Percentiles rank a stretch among this genome's conserved stretches.
Conservation (phyloP, 2,888 invertebrate genomes). For the Tetranychus truncatus region DNA sequence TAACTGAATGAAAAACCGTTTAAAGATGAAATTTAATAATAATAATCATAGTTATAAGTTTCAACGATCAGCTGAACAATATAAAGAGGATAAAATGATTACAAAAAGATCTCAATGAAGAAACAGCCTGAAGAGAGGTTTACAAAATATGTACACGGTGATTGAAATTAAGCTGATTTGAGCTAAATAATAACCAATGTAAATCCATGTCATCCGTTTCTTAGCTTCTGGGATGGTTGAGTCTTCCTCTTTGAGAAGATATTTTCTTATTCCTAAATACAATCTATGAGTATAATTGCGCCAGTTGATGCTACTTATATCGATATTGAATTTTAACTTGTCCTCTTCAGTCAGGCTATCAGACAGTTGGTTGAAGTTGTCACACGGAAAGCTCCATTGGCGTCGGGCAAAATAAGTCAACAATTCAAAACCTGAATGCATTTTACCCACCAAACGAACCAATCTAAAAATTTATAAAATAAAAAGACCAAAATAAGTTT, state of each 20-base stretch:
- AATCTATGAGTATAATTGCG: slow-evolving; percentile 11
- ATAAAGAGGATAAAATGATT: no score
- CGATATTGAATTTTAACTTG: slow-evolving; percentile 29
- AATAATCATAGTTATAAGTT: no score
- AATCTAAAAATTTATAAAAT: slow-evolving; percentile 38
- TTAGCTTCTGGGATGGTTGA: slow-evolving; percentile 11
- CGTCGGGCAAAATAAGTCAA: slow-evolving; percentile 65
- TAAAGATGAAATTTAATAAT: no score
- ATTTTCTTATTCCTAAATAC: slow-evolving; percentile 16
- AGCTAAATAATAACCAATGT: neutral
- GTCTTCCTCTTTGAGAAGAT: slow-evolving; percentile 20
- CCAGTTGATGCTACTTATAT: slow-evolving; percentile 50
- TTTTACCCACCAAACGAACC: slow-evolving; percentile 59
- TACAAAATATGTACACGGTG: neutral
- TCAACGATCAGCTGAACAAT: no score
- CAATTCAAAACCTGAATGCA: slow-evolving; percentile 55
- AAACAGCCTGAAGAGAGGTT: neutral
- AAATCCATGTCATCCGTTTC: neutral
- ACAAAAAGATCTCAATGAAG: neutral
- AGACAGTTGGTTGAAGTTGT: slow-evolving; percentile 46
- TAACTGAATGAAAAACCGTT: no score
- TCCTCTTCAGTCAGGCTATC: slow-evolving; percentile 38
- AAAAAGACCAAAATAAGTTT: neutral
- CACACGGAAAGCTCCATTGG: slow-evolving; percentile 57
- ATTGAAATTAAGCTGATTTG: neutral